Evolutionary conservation across 2,797 vertebrate genomes (phyloP).

Genomic region (Malacoraja senta): DNA sequence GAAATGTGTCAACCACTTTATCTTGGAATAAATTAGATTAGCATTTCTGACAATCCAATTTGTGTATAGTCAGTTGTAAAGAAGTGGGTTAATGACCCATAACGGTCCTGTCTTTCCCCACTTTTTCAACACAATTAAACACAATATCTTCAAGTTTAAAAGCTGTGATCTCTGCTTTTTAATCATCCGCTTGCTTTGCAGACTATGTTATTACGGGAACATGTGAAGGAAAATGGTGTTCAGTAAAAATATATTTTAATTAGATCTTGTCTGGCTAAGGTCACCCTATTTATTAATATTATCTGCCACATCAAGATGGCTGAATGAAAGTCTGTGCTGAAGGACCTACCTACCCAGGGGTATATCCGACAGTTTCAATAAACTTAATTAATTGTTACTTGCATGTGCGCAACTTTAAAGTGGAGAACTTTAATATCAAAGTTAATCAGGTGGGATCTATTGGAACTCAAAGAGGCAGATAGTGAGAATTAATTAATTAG

Average conservation of each 20-base stretch:
- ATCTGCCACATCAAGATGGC: not conserved
- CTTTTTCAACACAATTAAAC: not conserved
- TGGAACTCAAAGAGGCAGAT: not conserved
- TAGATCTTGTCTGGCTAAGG: not conserved
- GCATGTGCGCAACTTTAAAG: conserved; percentile 2
- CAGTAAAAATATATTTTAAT: not conserved
- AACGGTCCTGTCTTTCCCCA: not conserved
- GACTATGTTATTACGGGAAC: not conserved
- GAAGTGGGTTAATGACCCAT: not conserved
- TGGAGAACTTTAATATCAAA: conserved; percentile 29
- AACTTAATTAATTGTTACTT: conserved; percentile 30
- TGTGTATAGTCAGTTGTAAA: not conserved
- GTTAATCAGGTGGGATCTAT: conserved; percentile 1
- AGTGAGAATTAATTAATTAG: not conserved
- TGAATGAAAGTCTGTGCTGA: not conserved
- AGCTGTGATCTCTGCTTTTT: not conserved
- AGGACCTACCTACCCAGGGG: not conserved
- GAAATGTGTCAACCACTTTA: not conserved
- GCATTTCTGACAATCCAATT: not conserved
- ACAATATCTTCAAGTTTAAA: not conserved
- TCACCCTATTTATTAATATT: conserved; percentile 17
- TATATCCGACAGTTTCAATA: not conserved
- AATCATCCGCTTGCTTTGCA: not conserved
- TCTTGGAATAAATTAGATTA: conserved; percentile 16
- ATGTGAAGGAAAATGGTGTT: conserved; percentile 9